Percentiles rank a stretch among this genome's conserved stretches.
Conservation (phyloP, 2,888 invertebrate genomes). For the Amiota communis region DNA sequence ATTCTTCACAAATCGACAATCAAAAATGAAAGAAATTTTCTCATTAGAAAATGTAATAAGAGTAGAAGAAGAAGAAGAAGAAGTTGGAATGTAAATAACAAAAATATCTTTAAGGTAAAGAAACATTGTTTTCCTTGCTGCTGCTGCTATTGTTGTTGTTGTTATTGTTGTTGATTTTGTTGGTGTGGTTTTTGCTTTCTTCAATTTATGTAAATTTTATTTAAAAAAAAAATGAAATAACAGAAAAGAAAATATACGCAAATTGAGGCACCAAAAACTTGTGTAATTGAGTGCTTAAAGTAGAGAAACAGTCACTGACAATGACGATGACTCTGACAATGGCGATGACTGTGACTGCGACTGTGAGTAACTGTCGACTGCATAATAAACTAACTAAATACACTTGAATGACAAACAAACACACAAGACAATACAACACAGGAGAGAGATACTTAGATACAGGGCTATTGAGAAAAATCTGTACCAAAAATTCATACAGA, state of each 20-base stretch:
- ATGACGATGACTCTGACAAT: no score
- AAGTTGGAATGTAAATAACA: constrained; percentile 35
- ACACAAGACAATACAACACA: no score
- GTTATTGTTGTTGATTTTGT: constrained; percentile 12
- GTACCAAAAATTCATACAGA: no score
- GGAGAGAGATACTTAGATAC: no score
- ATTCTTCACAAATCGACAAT: constrained; percentile 10
- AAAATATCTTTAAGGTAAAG: constrained; percentile 8
- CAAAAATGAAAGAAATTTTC: constrained; percentile 4
- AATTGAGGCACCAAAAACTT: constrained; percentile 1
- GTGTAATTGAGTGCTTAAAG: constrained; percentile 13
- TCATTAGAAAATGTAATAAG: constrained; percentile 3
- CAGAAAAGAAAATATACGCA: constrained; percentile 40
- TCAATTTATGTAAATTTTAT: constrained; percentile 49
- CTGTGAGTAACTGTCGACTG: no score
- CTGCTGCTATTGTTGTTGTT: constrained; percentile 33
- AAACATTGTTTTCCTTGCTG: neutral
- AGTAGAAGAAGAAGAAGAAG: constrained; percentile 33
- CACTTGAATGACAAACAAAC: no score
- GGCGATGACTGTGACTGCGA: no score
- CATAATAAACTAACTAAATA: no score
- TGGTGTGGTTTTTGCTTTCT: neutral
- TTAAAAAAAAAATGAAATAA: constrained; percentile 60
- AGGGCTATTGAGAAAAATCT: no score
- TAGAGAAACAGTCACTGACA: no score